Evolutionary conservation across 2,113 vertebrate genomes (phyloP).

Genomic region (Myiozetetes cayanensis): DNA sequence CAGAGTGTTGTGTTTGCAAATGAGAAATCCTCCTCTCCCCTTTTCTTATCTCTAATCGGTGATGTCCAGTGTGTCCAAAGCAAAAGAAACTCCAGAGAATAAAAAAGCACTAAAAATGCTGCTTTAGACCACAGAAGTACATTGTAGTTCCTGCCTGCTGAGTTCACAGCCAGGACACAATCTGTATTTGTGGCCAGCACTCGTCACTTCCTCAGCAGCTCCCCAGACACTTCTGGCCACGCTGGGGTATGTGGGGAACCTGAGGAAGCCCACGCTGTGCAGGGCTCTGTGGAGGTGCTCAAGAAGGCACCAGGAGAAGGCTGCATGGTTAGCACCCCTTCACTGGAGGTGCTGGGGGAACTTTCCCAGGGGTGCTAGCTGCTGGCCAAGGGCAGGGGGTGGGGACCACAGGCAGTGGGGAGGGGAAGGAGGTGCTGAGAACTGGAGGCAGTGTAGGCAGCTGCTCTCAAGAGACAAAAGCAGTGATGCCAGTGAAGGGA

Average conservation of each 20-base stretch:
- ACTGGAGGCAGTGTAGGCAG: neutral
- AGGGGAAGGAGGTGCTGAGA: neutral
- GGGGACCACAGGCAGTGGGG: rapidly evolving
- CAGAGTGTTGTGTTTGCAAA: neutral
- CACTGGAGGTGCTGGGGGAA: neutral
- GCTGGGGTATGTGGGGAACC: rapidly evolving
- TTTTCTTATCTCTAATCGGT: neutral
- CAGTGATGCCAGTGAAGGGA: neutral
- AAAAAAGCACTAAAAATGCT: neutral
- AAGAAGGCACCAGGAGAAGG: neutral
- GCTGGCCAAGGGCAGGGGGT: neutral
- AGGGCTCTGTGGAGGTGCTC: neutral
- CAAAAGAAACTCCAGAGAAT: conserved; percentile 10
- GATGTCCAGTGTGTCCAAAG: neutral
- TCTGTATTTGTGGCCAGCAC: neutral
- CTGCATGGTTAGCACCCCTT: neutral
- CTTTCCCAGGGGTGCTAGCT: rapidly evolving
- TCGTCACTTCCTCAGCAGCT: conserved; percentile 9
- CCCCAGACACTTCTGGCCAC: neutral
- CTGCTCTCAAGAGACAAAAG: neutral
- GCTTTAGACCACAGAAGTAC: neutral
- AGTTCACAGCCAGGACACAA: conserved; percentile 11
- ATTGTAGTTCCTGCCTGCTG: neutral
- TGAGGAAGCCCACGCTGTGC: rapidly evolving
- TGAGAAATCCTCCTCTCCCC: neutral